Evolutionary conservation across 2,888 invertebrate species (phyloP), one percentile per base, ranked within the genome.

Genomic region (Cephus pulcher): DNA sequence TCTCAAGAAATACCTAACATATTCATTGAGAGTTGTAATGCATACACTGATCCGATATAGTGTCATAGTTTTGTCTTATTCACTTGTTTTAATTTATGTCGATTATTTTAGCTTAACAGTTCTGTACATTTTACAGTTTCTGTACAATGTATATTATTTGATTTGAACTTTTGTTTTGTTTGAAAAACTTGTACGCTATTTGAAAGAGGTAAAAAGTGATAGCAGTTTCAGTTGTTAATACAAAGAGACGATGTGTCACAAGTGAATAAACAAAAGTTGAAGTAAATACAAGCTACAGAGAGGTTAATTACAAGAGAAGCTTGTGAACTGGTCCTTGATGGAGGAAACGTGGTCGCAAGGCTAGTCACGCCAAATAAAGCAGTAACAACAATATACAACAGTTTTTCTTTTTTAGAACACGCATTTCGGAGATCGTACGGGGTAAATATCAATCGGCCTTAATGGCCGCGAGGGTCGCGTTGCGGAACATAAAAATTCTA

Each of bases 381-480:
- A 40, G 6, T 40, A 6, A 1, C 4, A 40, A 15, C 15, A 40
- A 40, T 15, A 15, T 15, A 15, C 2, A 40, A 40, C 6, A 15
- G 1, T 15, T 40, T 40, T 15, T 15, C 6, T 40, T 15, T 15
- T 15, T 15, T 15, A 40, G 15, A 40, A 40, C 40, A 15, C 15
- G 15, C 40, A 15, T 15, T 40, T 15, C 6, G 15, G 40, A 40
- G 15, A 40, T 56, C 9, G 56, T 56, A 56, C 6, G 9, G 1
- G 9, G 56, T 23, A 56, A 56, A 56, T 86, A 77, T 83, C 82
- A 83, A 84, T 86, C 80, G 84, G 82, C 83, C 81, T 81, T 87
- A 84, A 85, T 79, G 82, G 81, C 73, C 71, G 78, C 77, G 80
- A 23, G 23, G 2, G 56, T 23, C 23, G 23, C 6, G 9, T 56